Conservation (phyloP, 2,888 invertebrate genomes). For the Smittia aterrima region DNA sequence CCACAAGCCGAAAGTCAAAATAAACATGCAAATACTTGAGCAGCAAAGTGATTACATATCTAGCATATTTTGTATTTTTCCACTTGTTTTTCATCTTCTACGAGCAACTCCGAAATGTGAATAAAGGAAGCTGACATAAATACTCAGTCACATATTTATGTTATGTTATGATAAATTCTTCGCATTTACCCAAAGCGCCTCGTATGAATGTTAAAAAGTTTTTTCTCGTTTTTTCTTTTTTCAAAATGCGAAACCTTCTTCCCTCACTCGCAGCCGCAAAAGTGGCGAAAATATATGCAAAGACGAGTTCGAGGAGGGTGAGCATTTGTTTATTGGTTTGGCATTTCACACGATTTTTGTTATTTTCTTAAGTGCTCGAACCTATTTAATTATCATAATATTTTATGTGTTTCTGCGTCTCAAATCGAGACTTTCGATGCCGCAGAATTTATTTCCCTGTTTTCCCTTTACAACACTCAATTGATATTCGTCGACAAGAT, state of each 20-base stretch:
- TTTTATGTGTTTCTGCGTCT: background rate
- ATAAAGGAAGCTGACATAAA: background rate
- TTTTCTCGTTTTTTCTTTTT: no score
- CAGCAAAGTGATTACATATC: slow-evolving; percentile 40
- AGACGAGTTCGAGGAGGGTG: background rate
- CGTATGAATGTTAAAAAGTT: slow-evolving; percentile 7
- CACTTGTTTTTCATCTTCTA: background rate
- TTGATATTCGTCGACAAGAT: background rate
- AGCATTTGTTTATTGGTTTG: slow-evolving; percentile 12
- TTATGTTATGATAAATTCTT: slow-evolving; percentile 35
- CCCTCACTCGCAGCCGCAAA: background rate
- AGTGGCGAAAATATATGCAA: background rate
- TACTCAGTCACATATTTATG: slow-evolving; percentile 19
- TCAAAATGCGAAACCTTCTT: background rate
- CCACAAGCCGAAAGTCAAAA: background rate
- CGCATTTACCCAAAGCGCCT: slow-evolving; percentile 22
- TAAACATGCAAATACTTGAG: slow-evolving; percentile 39
- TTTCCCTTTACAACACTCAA: slow-evolving; percentile 3
- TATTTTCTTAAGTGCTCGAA: slow-evolving; percentile 30
- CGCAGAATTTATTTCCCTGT: slow-evolving; percentile 13
- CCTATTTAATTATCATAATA: slow-evolving; percentile 40
- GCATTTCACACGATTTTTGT: slow-evolving; percentile 29
- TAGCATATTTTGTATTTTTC: slow-evolving; percentile 35
- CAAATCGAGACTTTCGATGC: background rate
- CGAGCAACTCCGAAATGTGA: background rate